These are phyloP conservation scores for Sipha maydis DNA, from an alignment of 2,888 invertebrate genomes.

Conservation along the genomic window DNA sequence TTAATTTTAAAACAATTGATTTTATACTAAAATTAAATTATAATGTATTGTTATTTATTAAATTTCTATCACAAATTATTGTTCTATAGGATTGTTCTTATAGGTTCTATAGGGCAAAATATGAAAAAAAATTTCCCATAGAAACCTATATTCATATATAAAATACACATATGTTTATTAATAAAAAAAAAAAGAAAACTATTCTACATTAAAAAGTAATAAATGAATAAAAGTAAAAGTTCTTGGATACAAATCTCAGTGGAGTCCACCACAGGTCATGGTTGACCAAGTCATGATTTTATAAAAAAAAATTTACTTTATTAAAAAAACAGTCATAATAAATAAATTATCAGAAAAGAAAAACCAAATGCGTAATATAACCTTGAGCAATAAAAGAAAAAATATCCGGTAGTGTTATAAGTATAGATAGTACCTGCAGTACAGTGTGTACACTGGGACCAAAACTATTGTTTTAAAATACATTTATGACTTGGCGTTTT, in stretches of 20 bases:
- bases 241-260: neutral
- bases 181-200: neutral
- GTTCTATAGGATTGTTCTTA: no score
- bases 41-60: slow-evolving; percentile 22
- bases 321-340: neutral
- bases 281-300: slow-evolving; percentile 46
- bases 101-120: slow-evolving; percentile 59
- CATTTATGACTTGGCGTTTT: slow-evolving; percentile 38
- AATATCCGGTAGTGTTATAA: slow-evolving; percentile 28
- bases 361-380: slow-evolving; percentile 12
- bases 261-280: slow-evolving; percentile 35
- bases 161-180: neutral
- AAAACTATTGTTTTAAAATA: slow-evolving; percentile 39
- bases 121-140: slow-evolving; percentile 48
- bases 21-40: neutral
- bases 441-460: neutral
- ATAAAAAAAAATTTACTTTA: neutral
- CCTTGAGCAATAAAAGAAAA: slow-evolving; percentile 25
- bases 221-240: slow-evolving; percentile 50
- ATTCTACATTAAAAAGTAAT: slow-evolving; percentile 5
- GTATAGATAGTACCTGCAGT: neutral
- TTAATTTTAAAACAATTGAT: slow-evolving; percentile 23
- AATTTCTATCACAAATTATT: slow-evolving; percentile 8
- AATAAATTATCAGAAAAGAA: slow-evolving; percentile 22
- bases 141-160: slow-evolving; percentile 28